Base-by-base conservation (phyloP, 2,888 invertebrate genomes). In the Leucozona laternaria region DNA sequence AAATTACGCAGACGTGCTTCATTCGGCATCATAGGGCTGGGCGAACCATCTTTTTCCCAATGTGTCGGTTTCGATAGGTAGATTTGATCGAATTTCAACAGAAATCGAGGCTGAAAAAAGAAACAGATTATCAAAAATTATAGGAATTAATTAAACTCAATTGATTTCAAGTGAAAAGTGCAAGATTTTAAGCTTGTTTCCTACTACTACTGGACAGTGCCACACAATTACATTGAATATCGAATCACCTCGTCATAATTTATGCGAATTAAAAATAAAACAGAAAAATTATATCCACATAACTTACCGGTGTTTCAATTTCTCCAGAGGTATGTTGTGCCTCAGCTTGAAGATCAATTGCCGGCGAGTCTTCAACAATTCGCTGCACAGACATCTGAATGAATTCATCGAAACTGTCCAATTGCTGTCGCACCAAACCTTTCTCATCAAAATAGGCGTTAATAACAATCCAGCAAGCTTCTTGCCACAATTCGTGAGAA, bases 11-110 rank as follows among this genome's bases (percentile, higher is more conserved):
- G 94, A 86, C 99, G 95, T 5, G 99, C 99, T 93, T 99, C 99
- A 91, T 99, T 99, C 0, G 99, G 99, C 98, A 99, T 99, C 99
- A 99, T 99, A 80, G 99, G 98, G 79, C 98, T 97, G 15, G 99
- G 99, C 0, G 99, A 98, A 91, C 99, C 99, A 94, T 99, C 99
- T 93, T 99, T 99, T 93, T 99, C 99, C 99, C 99, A 99, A 94
- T 99, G 99, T 8, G 99, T 99, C 2, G 99, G 99, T 93, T 99
- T 99, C 0, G 99, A 99, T 58, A 99, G 93, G 92, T 99, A 99
- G 91, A 99, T 99, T 93, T 99, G 99, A 92, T 99, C 99, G 93
- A 99, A 99, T 93, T 99, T 99, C 8, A 99, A 92, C 48, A 97
- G 93, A 93, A 98, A 99, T 85, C 97, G 95, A 0, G 98, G 97